Conservation (phyloP, 2,113 vertebrate species). For the Microcebus tavaratra region DNA sequence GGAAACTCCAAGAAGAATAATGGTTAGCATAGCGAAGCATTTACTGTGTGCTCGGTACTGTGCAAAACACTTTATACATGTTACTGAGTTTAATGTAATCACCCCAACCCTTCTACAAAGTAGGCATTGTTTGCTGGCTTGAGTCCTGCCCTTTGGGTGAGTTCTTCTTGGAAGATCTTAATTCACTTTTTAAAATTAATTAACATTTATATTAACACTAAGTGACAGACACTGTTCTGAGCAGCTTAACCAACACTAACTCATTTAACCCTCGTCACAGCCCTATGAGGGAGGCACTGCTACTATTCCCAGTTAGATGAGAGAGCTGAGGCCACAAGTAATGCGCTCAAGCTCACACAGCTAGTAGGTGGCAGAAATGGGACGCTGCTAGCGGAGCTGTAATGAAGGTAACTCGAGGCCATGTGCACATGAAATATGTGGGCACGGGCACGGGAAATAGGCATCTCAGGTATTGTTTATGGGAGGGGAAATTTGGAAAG, state of each 20-base stretch:
- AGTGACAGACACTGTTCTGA: neutral
- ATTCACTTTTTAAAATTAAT: neutral
- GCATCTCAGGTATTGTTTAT: neutral
- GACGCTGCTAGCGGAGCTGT: neutral
- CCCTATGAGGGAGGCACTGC: neutral
- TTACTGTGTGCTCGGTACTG: neutral
- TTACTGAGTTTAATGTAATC: neutral
- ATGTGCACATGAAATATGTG: neutral
- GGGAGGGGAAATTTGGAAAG: neutral
- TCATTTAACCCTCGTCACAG: neutral
- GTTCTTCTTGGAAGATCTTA: neutral
- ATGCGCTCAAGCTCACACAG: neutral
- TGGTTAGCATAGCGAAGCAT: neutral
- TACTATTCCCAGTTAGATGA: neutral
- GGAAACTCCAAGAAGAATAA: neutral
- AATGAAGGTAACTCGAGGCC: neutral
- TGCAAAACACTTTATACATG: neutral
- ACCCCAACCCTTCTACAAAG: neutral
- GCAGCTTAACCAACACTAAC: conserved; percentile 15
- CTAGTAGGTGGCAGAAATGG: neutral
- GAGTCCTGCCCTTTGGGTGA: neutral
- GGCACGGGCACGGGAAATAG: neutral
- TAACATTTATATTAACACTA: neutral
- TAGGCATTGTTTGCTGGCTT: neutral
- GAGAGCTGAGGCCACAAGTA: neutral